Evolutionary conservation across 2,797 vertebrate genomes (phyloP), one percentile per base, ranked within the genome.

Genomic region (Zalophus californianus): DNA sequence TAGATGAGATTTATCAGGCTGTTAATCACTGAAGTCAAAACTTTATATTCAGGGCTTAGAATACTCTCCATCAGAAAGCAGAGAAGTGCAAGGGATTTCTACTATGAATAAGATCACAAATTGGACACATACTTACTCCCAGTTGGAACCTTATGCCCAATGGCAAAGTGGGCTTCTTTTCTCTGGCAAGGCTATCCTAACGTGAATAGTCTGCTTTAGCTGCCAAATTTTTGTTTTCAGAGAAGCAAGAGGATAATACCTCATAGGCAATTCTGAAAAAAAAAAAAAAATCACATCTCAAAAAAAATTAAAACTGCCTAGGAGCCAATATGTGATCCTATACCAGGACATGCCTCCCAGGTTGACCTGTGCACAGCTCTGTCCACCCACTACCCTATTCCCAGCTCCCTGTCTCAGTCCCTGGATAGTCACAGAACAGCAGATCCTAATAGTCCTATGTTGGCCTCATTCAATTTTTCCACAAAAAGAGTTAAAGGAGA

Each of bases 21-120:
- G 8, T 50, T 95, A 90, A 70, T 88, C n/a, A 88, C 1, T 75
- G 11, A 94, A 48, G 23, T 66, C n/a, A 95, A 96, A 82, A 78
- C 23, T 91, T 66, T 48, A 54, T 62, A 77, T 41, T 50, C 32
- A 90, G 4, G 21, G 64, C 21, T 91, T 86, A 56, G 7, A 66
- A 25, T 56, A 29, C 41, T 13, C 9, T 93, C 48, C 54, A 66
- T 80, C 29, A 80, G 75, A 96, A 94, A 94, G 15, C 11, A 58
- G 38, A 88, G 35, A 56, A 64, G 13, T 8, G 12, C 25, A 18
- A 35, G 21, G 6, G 1, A 1, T 82, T 86, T 79, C 68, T 79
- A 56, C 32, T 16, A 0, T 44, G 35, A 87, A 50, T 52, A 79
- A 77, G 32, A 82, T 80, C 50, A 73, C 70, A 86, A 78, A 58